Evolutionary conservation across 2,797 vertebrate species (phyloP).

Genomic region (Oreochromis grahami): DNA sequence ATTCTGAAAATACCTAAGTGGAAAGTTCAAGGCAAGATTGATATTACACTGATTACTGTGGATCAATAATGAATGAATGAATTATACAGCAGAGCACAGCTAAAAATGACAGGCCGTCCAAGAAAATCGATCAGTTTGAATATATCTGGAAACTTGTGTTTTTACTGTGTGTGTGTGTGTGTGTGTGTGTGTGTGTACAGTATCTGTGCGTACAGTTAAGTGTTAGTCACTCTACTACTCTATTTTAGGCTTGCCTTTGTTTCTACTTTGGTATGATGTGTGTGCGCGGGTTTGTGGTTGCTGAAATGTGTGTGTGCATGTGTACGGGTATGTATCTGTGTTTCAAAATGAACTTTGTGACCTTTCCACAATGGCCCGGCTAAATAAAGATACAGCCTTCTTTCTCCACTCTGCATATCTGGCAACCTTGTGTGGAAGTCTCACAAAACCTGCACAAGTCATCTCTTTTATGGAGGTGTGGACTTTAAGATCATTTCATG

Average conservation of each 20-base stretch:
- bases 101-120: not conserved
- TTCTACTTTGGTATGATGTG: conserved; percentile 5
- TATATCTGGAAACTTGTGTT: not conserved
- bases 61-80: conserved; percentile 6
- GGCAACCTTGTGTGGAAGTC: conserved; percentile 3
- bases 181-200: no score
- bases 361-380: conserved; percentile 38
- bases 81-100: not conserved
- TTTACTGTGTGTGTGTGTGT: not conserved
- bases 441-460: not conserved
- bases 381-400: conserved; percentile 51
- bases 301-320: not conserved
- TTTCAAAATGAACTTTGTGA: conserved; percentile 36
- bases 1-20: not conserved
- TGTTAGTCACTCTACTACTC: conserved; percentile 37
- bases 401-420: conserved; percentile 32
- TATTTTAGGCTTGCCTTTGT: conserved; percentile 44
- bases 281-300: not conserved
- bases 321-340: not conserved
- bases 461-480: not conserved
- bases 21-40: not conserved
- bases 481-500: not conserved
- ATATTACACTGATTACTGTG: conserved; percentile 9
- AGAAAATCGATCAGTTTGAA: not conserved
- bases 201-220: conserved; percentile 1